Conservation (phyloP, 23 tunicate species). For the Trididemnum clinides region DNA sequence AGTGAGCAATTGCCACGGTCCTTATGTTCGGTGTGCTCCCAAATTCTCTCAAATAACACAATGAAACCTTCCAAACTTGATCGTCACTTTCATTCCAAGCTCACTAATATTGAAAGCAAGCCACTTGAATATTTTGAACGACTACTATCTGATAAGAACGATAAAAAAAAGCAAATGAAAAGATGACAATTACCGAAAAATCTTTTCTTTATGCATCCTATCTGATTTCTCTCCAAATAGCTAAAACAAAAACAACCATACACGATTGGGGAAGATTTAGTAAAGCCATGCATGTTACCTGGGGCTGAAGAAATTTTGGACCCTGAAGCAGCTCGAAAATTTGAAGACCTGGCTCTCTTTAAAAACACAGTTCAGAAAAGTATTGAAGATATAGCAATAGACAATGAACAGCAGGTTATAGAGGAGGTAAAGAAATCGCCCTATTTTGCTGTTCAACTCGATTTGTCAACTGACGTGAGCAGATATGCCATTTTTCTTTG, state of each 20-base stretch:
- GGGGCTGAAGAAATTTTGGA: constrained; percentile 14
- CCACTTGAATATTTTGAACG: neutral
- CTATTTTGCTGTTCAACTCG: constrained; percentile 16
- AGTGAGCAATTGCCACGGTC: too few species aligned
- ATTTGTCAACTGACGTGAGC: constrained; percentile 7
- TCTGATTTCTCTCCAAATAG: too few species aligned
- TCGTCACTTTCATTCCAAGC: neutral
- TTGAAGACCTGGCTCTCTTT: neutral
- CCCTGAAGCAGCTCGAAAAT: too few species aligned
- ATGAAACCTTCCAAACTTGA: neutral
- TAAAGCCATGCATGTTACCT: too few species aligned
- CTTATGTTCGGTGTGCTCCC: too few species aligned
- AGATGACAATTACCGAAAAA: constrained; percentile 13
- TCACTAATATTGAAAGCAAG: neutral
- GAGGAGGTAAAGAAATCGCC: neutral
- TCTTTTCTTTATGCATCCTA: too few species aligned
- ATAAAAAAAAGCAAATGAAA: neutral
- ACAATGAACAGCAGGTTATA: too few species aligned
- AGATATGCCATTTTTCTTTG: constrained; percentile 23
- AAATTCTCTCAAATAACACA: too few species aligned
- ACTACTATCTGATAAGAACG: neutral
- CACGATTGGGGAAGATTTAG: constrained; percentile 14
- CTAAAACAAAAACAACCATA: neutral
- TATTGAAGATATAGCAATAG: too few species aligned
- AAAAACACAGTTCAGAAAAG: neutral